phyloP scores from a whole-genome alignment of 2,797 vertebrate species.

The Epinephelus coioides region DNA sequence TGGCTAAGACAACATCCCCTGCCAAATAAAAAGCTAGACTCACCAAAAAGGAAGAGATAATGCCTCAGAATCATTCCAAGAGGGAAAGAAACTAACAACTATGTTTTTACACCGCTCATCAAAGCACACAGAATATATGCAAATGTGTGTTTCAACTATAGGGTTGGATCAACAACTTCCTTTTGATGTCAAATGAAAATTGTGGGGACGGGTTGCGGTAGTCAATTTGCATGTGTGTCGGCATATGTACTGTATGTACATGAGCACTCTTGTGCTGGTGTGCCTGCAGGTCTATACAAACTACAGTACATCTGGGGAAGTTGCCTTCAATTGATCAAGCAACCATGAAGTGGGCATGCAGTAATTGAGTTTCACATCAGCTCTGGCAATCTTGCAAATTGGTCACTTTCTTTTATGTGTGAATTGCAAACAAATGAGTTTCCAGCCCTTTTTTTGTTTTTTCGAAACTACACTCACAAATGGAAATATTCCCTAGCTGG shows the following conservation, averaged over 20 bases:
- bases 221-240: constrained; percentile 20
- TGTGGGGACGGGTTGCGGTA: background rate
- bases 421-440: constrained; percentile 75
- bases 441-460: constrained; percentile 46
- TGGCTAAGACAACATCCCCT: constrained; percentile 46
- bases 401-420: constrained; percentile 68
- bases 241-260: constrained; percentile 25
- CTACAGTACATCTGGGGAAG: constrained; percentile 58
- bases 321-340: constrained; percentile 74
- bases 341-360: constrained; percentile 52
- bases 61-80: constrained; percentile 19
- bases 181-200: constrained; percentile 60
- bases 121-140: constrained; percentile 36
- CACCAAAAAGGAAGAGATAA: constrained; percentile 25
- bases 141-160: constrained; percentile 55
- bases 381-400: constrained; percentile 71
- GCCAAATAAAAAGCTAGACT: constrained; percentile 40
- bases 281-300: constrained; percentile 50
- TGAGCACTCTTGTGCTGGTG: constrained; percentile 7
- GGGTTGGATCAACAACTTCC: constrained; percentile 48
- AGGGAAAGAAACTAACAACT: constrained; percentile 18
- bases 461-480: constrained; percentile 32
- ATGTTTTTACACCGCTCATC: constrained; percentile 21
- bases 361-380: constrained; percentile 71
- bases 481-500: constrained; percentile 38